phyloP scores from a whole-genome alignment of 2,113 vertebrate genomes.

The Synodontis membranacea region DNA sequence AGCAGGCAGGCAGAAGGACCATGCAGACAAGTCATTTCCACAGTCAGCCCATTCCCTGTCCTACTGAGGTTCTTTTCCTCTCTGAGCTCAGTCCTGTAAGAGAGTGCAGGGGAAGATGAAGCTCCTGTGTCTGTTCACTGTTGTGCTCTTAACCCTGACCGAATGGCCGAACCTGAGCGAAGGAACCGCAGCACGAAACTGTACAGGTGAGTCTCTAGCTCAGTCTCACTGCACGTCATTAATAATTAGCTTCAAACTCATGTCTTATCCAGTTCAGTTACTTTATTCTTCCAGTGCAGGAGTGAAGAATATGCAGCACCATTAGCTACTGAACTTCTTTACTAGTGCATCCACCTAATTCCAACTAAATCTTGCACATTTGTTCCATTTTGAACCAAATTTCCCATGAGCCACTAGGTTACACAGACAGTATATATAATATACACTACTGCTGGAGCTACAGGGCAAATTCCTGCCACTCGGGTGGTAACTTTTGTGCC shows the following conservation, averaged over 20 bases:
- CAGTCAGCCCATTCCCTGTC: neutral
- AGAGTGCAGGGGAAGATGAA: constrained; percentile 46
- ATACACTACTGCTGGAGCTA: no score
- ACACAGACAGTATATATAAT: neutral
- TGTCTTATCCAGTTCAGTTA: neutral
- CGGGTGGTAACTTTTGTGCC: neutral
- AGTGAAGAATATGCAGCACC: neutral
- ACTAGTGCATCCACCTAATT: neutral
- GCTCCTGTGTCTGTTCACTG: neutral
- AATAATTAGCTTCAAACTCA: neutral
- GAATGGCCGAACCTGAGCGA: constrained; percentile 30
- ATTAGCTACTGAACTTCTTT: neutral
- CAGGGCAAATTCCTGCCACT: no score
- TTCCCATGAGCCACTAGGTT: neutral
- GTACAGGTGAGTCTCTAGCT: constrained; percentile 47
- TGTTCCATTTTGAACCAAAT: neutral
- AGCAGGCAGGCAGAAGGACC: constrained; percentile 26
- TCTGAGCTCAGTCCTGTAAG: constrained; percentile 19
- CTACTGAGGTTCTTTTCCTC: neutral
- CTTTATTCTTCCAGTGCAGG: no score
- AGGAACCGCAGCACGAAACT: constrained; percentile 40
- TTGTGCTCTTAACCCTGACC: constrained; percentile 37
- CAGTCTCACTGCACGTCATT: neutral
- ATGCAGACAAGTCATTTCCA: neutral
- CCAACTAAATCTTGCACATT: neutral